Conservation (phyloP, 2,888 invertebrate species). For the Furcula furcula region DNA sequence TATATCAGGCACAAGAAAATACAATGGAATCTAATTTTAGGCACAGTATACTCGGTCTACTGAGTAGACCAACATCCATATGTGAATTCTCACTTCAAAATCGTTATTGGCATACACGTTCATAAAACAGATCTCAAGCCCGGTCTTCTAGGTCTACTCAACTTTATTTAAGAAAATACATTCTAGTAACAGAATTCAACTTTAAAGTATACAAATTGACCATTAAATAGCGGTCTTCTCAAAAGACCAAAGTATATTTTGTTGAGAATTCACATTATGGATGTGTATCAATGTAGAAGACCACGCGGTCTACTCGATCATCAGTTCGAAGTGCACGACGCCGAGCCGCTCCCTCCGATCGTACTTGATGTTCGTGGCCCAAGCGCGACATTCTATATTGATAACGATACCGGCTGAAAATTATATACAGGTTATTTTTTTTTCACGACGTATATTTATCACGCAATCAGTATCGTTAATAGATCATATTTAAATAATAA, state of each 20-base stretch:
- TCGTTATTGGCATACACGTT: slow-evolving; percentile 2
- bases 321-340: slow-evolving; percentile 82
- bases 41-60: slow-evolving; percentile 8
- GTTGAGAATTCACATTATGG: not conserved
- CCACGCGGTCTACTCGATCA: slow-evolving; percentile 79
- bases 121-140: slow-evolving; percentile 4
- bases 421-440: too few species aligned
- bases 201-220: not conserved
- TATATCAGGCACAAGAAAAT: not conserved
- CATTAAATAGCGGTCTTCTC: not conserved
- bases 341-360: slow-evolving; percentile 84
- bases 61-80: slow-evolving; percentile 12
- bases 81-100: slow-evolving; percentile 7
- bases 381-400: slow-evolving; percentile 93
- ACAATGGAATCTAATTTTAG: not conserved
- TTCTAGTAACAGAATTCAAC: not conserved
- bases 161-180: too few species aligned
- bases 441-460: too few species aligned
- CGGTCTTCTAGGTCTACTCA: slow-evolving; percentile 22
- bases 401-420: slow-evolving; percentile 81
- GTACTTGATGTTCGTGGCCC: slow-evolving; percentile 93
- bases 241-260: not conserved
- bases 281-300: not conserved
- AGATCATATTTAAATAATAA: too few species aligned
- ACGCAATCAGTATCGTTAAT: too few species aligned